These are phyloP conservation scores for Oconnorella tubifera DNA, from an alignment of 2,888 invertebrate species.

Conservation along the genomic window DNA sequence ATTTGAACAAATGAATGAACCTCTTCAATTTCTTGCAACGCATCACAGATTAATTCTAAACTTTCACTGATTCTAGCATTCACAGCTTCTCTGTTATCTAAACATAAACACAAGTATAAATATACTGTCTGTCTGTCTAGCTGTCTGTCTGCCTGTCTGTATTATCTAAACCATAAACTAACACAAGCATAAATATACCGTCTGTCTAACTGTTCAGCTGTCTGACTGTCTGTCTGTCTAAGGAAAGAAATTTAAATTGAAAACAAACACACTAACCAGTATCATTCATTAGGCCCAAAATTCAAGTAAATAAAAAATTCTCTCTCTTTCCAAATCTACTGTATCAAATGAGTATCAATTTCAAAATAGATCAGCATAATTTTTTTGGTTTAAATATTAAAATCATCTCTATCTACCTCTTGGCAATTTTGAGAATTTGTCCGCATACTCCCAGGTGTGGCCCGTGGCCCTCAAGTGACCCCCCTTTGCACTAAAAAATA, in stretches of 20 bases:
- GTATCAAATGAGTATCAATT: not conserved
- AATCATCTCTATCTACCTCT: too few species aligned
- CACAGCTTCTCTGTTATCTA: conserved; percentile 12
- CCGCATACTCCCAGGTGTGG: conserved; percentile 11
- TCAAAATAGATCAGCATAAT: too few species aligned
- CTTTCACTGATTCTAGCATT: not conserved
- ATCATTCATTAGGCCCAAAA: too few species aligned
- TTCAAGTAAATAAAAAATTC: not conserved
- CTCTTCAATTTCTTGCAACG: conserved; percentile 15
- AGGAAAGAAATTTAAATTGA: not conserved
- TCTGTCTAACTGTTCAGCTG: not conserved
- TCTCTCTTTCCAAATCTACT: not conserved
- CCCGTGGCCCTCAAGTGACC: conserved; percentile 11
- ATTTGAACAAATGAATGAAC: too few species aligned
- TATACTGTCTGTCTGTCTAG: not conserved
- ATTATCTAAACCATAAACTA: not conserved
- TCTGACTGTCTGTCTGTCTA: not conserved
- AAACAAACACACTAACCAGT: not conserved
- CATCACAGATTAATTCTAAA: conserved; percentile 8
- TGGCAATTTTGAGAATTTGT: conserved; percentile 14
- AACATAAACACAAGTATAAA: not conserved
- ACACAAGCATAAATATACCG: not conserved
- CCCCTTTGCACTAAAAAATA: too few species aligned
- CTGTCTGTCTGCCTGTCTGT: not conserved
- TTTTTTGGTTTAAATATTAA: too few species aligned